These are phyloP conservation scores for Cyrtorhinus lividipennis DNA, from an alignment of 1,140 invertebrate species.

Conservation along the genomic window DNA sequence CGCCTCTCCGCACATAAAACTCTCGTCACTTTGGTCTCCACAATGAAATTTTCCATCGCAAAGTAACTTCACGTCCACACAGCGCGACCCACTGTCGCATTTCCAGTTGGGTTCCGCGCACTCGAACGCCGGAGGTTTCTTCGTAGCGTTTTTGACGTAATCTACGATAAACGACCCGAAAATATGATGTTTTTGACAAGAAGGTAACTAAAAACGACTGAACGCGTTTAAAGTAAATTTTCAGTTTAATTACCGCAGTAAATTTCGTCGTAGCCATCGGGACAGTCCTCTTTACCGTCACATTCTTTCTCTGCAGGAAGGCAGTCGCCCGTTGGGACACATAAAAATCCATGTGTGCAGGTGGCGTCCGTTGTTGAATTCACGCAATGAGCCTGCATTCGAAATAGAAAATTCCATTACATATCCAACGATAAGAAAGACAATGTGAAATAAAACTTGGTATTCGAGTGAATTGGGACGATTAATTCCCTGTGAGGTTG, in stretches of 20 bases:
- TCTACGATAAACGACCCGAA: neutral
- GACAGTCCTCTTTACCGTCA: constrained; percentile 38
- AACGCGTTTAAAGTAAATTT: no score
- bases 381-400: no score
- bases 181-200: no score
- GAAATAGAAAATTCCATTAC: no score
- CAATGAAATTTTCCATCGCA: constrained; percentile 56
- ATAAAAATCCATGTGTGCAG: constrained; percentile 29
- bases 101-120: constrained; percentile 45
- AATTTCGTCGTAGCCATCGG: constrained; percentile 38
- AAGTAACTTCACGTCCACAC: constrained; percentile 45
- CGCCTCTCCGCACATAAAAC: constrained; percentile 40
- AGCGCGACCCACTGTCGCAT: constrained; percentile 50
- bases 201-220: no score
- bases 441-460: no score
- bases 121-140: constrained; percentile 19
- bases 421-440: no score
- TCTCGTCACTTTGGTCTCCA: constrained; percentile 64
- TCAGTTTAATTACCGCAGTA: constrained; percentile 24
- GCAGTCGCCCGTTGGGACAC: constrained; percentile 26
- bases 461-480: no score
- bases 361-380: no score
- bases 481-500: no score
- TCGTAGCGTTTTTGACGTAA: constrained; percentile 3
- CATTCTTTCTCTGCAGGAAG: constrained; percentile 36